Evolutionary conservation across 2,797 vertebrate species (phyloP).

Genomic region (Rhincodon typus): DNA sequence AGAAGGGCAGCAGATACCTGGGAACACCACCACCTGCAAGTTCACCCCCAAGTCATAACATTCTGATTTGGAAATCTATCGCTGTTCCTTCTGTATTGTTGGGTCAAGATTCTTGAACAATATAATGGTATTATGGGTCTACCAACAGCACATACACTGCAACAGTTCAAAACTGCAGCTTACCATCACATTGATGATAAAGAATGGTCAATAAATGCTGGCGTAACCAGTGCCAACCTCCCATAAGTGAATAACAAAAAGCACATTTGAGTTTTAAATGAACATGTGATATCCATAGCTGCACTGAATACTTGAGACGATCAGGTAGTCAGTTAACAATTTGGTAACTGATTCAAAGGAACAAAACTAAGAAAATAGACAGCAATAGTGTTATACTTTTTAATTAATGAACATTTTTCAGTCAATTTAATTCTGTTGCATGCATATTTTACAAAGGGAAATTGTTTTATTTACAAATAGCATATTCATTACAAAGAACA

Average conservation of each 20-base stretch:
- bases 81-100: no score
- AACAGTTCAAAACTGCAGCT: no score
- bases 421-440: neutral
- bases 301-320: neutral
- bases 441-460: neutral
- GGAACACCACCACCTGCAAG: no score
- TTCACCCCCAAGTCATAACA: no score
- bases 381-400: neutral
- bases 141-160: no score
- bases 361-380: neutral
- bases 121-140: no score
- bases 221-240: no score
- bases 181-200: no score
- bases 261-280: neutral
- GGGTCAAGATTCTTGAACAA: no score
- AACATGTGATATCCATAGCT: neutral
- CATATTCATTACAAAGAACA: neutral
- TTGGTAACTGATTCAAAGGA: neutral
- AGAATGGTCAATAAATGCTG: no score
- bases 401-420: neutral
- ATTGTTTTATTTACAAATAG: constrained; percentile 22
- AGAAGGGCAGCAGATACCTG: no score
- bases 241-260: neutral
- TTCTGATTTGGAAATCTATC: no score
- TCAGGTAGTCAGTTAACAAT: neutral